Evolutionary conservation across 2,797 vertebrate genomes (phyloP), one percentile per base, ranked within the genome.

Genomic region (Pangasius macronema): DNA sequence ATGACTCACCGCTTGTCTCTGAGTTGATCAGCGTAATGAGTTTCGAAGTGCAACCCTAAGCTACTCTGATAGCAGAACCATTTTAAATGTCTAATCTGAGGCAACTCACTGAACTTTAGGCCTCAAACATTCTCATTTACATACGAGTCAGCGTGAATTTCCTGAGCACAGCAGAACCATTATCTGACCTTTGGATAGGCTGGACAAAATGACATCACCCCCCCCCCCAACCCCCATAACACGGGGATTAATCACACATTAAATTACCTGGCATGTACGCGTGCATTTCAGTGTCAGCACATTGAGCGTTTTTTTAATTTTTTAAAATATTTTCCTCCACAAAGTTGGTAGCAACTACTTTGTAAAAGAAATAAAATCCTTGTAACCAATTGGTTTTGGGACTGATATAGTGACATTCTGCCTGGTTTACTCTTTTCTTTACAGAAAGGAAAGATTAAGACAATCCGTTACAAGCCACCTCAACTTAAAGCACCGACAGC

Each of bases 401-500:
- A 92, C 92, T 92, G 94, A 96, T 94, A 94, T 87, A 94, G 93
- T 94, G 94, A 95, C 95, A 95, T 95, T 94, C 88, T 93, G 93
- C 92, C 93, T 93, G 94, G 93, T 92, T 96, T 94, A 95, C 92
- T 91, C 87, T 93, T 95, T 96, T 95, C 93, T 93, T 93, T 93
- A 92, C 92, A 93, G 89, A 93, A 94, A 94, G 90, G 93, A 94
- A 94, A 96, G 94, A 95, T 95, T 94, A 95, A 95, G 92, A 94
- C 91, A 95, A 96, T 96, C 96, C 93, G 91, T 94, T 94, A 92
- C 90, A 91, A 95, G 94, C 94, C 92, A 95, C 92, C 94, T 93
- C 94, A 91, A 92, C 93, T 96, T 92, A 95, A 96, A 94, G 92
- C 92, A 95, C 92, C 91, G 90, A 94, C 95, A 96, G 96, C 94